These are phyloP conservation scores for Congeria kusceri DNA, from an alignment of 2,888 invertebrate genomes.

Conservation along the genomic window DNA sequence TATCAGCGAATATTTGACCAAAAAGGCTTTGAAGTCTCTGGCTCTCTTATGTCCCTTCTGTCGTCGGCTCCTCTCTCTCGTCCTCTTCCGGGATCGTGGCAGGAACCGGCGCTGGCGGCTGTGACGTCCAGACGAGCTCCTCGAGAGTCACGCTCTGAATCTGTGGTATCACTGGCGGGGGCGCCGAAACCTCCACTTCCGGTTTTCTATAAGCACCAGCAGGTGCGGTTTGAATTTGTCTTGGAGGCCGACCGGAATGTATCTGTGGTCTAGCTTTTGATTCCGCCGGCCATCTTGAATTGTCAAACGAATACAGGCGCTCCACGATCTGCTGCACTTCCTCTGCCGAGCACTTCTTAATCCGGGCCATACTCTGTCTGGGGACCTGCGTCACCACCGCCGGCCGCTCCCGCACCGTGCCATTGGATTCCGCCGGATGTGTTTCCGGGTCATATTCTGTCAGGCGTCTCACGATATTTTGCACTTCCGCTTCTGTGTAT, in stretches of 20 bases:
- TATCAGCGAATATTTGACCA: too few species aligned
- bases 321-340: slow-evolving; percentile 76
- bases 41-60: too few species aligned
- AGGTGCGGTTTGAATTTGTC: slow-evolving; percentile 42
- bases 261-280: slow-evolving; percentile 47
- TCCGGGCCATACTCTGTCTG: slow-evolving; percentile 65
- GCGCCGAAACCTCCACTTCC: background rate
- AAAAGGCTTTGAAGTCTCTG: too few species aligned
- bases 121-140: too few species aligned
- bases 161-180: background rate
- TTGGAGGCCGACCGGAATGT: slow-evolving; percentile 47
- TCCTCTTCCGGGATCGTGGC: too few species aligned
- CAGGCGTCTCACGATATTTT: slow-evolving; percentile 66
- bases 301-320: slow-evolving; percentile 65
- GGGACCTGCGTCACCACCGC: slow-evolving; percentile 62
- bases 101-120: too few species aligned
- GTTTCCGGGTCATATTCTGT: slow-evolving; percentile 64
- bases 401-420: slow-evolving; percentile 40
- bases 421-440: slow-evolving; percentile 67
- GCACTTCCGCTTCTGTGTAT: slow-evolving; percentile 67
- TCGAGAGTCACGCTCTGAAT: background rate
- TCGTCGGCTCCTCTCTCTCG: too few species aligned
- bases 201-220: slow-evolving; percentile 13
- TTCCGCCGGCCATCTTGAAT: slow-evolving; percentile 59
- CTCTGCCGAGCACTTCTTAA: slow-evolving; percentile 68